Base-by-base conservation (phyloP, 2,113 vertebrate genomes). In the Chloroceryle aenea region DNA sequence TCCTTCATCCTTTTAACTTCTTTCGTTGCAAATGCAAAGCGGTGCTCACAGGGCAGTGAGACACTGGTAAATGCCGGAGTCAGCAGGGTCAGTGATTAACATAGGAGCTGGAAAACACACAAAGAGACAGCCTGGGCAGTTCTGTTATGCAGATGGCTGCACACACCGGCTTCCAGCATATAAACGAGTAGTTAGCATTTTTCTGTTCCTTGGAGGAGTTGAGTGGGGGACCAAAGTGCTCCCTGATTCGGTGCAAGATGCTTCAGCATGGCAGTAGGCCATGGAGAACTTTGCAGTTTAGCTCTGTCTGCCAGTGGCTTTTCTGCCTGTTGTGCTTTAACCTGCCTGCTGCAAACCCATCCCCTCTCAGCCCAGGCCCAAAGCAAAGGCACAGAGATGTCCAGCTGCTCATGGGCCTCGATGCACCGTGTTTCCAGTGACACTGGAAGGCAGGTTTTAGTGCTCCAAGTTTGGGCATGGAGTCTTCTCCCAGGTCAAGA, bases 151-250 rank as follows among this genome's bases (percentile, higher is more conserved):
- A 95, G 94, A 96, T 97, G 74, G 89, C 90, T 94, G 94, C 96
- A 95, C 94, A 95, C 77, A 95, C 78, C 22, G 6, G 75, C 84
- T 96, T 95, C 94, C 93, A 97, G 92, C 88, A 68, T 90, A 93
- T 89, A 97, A 97, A 97, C 94, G 96, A 96, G 93, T 94, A 96
- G 83, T 95, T 97, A 93, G 85, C 86, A 96, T 97, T 97, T 96
- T 95, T 95, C 85, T 95, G 81, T 80, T 93, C 74, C 90, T 95
- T 82, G 74, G 62, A 85, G 69, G 79, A 89, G 69, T 94, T 93
- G 2, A 2, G 42, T 90, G 74, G 92, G 82, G 72, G 43, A 96
- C 29, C 38, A 50, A 42, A 36, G 7, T 30, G 21, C 53, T 94
- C 78, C 52, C 69, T 91, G 81, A 34, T 91, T 84, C 74, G 25